Evolutionary conservation across 1,140 invertebrate species (phyloP), one percentile per base, ranked within the genome.

Genomic region (Bombus vancouverensis): DNA sequence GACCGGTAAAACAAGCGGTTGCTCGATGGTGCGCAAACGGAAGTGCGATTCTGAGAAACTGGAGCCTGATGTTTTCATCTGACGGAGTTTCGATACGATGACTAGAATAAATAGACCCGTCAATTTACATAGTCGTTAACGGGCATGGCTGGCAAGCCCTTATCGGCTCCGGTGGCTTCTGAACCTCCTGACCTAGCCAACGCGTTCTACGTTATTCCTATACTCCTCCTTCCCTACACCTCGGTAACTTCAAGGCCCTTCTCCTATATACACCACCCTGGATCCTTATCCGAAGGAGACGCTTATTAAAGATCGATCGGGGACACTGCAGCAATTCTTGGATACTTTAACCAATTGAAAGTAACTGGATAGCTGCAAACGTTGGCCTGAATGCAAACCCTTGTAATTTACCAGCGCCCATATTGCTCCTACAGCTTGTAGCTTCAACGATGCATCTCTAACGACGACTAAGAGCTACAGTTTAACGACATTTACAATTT

Each of bases 71-170:
- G 91, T 93, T 91, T 93, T 92, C 90, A 91, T 93, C 89, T 77
- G 76, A 75, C 81, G 59, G 62, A 62, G 78, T 88, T 86, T 92
- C 88, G 89, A 93, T 93, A 89, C 90, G 91, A 92, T 85, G 90
- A 92, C 91, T 93, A 93, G 92, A 93, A 94, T 93, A 93, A 93
- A 94, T 93, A 94, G 92, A 94, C 87, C 84, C 90, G 92, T 93
- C 93, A 92, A 94, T 94, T 94, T 94, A 92, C 93, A 94, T 94
- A 93, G 90, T 94, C 92, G 92, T 94, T 93, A 93, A 92, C 92
- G 85, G 89, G 88, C 81, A 90, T 87, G 82, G 87, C 89, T 93
- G 91, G 92, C 92, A 91, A 92, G 83, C 91, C 90, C 92, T 93
- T 93, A 93, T 93, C 93, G 90, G 90, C 87, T 91, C 86, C 86